These are phyloP conservation scores for Pelobates fuscus DNA, from an alignment of 2,113 vertebrate species.

Conservation along the genomic window DNA sequence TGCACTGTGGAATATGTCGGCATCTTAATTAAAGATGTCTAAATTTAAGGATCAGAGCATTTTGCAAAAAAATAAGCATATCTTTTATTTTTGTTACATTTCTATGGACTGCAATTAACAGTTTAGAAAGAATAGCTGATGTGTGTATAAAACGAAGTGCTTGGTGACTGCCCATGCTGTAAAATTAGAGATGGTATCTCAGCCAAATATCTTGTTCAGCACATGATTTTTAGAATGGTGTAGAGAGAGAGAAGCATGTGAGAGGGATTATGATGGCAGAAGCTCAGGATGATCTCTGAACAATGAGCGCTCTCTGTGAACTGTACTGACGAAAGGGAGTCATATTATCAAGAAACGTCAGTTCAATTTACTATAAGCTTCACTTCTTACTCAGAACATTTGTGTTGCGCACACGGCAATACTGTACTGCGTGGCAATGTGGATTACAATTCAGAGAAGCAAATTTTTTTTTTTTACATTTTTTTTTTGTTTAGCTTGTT, in stretches of 20 bases:
- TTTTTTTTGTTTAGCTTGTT: too few relatives aligned
- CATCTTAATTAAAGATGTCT: too few relatives aligned
- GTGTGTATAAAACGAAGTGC: conserved; percentile 9
- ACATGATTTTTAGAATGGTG: conserved; percentile 14
- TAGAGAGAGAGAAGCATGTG: conserved; percentile 25
- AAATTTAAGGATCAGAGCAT: too few relatives aligned
- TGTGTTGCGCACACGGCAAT: too few relatives aligned
- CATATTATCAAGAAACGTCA: conserved; percentile 14
- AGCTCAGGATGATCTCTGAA: background rate
- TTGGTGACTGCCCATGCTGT: background rate
- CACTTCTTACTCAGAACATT: background rate
- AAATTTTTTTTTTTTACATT: too few relatives aligned
- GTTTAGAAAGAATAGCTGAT: too few relatives aligned
- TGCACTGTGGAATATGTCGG: too few relatives aligned
- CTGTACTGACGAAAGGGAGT: background rate
- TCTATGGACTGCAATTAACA: too few relatives aligned
- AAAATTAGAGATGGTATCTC: conserved; percentile 14
- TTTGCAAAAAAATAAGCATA: too few relatives aligned
- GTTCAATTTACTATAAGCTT: background rate
- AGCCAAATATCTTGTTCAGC: conserved; percentile 1
- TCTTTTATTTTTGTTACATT: too few relatives aligned
- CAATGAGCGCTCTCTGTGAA: conserved; percentile 14
- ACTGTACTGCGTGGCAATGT: too few relatives aligned
- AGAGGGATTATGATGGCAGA: conserved; percentile 23
- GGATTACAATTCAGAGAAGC: too few relatives aligned